A percentile compares a stretch with the other conserved stretches of the same genome.
phyloP scores from a whole-genome alignment of 2,113 vertebrate genomes.

The Struthio camelus region DNA sequence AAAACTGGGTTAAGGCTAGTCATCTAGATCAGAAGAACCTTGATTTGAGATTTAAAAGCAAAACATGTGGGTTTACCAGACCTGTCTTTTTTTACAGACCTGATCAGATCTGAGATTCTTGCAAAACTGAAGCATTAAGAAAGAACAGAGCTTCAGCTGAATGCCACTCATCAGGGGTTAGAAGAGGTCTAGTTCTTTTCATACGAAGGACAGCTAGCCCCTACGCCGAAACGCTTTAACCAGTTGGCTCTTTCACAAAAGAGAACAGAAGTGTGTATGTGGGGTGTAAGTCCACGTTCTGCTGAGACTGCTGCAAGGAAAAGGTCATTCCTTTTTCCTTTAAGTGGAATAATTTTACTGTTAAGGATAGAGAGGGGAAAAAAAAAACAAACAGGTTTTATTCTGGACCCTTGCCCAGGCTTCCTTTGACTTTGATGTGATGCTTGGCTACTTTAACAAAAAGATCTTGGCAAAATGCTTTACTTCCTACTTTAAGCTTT shows the following conservation, averaged over 20 bases:
- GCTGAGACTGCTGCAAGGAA: not conserved
- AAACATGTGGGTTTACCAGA: constrained; percentile 6
- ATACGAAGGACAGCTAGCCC: not conserved
- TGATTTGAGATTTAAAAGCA: constrained; percentile 31
- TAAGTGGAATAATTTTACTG: not conserved
- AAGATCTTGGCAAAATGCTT: not conserved
- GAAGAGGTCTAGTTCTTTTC: not conserved
- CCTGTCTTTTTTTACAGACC: not conserved
- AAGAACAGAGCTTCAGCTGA: not conserved
- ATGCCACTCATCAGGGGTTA: not conserved
- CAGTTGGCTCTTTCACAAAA: not conserved
- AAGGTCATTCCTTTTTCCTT: not conserved
- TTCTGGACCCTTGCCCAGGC: fast-evolving
- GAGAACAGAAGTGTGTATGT: not conserved
- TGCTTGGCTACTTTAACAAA: not conserved
- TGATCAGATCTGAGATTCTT: constrained; percentile 18
- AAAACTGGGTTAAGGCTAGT: constrained; percentile 15
- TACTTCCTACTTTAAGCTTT: not conserved
- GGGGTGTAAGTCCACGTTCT: not conserved
- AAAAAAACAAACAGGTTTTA: not conserved
- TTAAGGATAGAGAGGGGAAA: not conserved
- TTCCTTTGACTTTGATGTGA: not conserved
- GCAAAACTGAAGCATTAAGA: not conserved
- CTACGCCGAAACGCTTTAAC: not conserved
- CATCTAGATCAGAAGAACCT: not conserved